Evolutionary conservation across 2,113 vertebrate genomes (phyloP).

Genomic region (Myotis yumanensis): DNA sequence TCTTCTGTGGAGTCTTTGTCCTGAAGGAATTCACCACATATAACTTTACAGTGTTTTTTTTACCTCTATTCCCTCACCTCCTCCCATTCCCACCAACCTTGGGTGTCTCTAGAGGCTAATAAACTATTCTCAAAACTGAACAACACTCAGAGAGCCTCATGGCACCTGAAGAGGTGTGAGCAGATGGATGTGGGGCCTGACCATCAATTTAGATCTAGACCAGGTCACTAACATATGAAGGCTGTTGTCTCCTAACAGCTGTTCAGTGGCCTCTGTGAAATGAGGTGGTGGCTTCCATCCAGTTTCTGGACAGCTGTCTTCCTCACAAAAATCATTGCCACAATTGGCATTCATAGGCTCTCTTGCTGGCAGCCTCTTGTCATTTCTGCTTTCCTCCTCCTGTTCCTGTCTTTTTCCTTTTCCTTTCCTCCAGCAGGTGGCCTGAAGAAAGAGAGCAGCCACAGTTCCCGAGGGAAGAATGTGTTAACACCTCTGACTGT

Average conservation of each 20-base stretch:
- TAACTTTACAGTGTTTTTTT: not conserved
- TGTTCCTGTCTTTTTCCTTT: not conserved
- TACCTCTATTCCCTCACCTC: not conserved
- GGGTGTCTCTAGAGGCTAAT: not conserved
- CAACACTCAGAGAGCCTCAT: not conserved
- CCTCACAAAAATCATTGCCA: not conserved
- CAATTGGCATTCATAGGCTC: not conserved
- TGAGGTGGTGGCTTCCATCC: constrained; percentile 27
- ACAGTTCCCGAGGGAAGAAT: constrained; percentile 2
- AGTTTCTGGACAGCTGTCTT: constrained; percentile 52
- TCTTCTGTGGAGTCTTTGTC: not conserved
- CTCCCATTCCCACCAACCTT: not conserved
- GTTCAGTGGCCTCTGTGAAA: constrained; percentile 49
- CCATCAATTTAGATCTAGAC: constrained; percentile 29
- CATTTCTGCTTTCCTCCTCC: not conserved
- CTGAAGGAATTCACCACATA: not conserved
- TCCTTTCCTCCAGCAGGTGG: constrained; percentile 42
- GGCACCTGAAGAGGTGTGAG: not conserved
- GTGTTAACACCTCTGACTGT: not conserved
- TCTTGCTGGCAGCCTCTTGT: not conserved
- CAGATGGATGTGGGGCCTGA: too few species aligned
- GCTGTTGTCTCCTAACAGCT: constrained; percentile 22
- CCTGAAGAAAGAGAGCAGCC: constrained; percentile 9
- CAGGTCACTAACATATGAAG: constrained; percentile 47
- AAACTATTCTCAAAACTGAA: constrained; percentile 1